phyloP scores from a whole-genome alignment of 1,140 invertebrate species.

The Dufourea novaeangliae region DNA sequence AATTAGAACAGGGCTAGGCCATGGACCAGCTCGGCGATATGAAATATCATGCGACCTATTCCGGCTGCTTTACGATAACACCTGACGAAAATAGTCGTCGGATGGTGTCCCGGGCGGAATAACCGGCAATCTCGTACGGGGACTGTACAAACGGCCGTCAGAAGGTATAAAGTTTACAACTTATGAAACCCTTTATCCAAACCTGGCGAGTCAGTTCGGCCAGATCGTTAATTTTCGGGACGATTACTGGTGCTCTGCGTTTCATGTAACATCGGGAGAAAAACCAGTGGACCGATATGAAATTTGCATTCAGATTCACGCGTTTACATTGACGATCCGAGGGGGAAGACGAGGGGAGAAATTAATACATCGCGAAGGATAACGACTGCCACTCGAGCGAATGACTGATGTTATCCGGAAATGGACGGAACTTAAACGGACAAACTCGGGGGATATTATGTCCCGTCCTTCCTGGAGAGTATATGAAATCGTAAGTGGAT shows the following conservation, averaged over 20 bases:
- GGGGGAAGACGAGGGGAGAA: neutral
- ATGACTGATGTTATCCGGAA: neutral
- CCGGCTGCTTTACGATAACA: neutral
- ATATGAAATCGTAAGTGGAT: neutral
- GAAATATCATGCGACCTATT: neutral
- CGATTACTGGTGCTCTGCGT: neutral
- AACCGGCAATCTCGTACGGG: neutral
- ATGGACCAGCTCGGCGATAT: neutral
- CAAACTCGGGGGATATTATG: neutral
- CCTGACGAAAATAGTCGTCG: neutral
- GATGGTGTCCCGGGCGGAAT: neutral
- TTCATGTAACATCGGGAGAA: neutral
- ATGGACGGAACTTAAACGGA: neutral
- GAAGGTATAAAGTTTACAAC: conserved; percentile 4
- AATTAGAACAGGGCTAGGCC: neutral
- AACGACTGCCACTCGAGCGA: neutral
- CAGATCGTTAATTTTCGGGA: conserved; percentile 2
- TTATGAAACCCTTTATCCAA: conserved; percentile 1
- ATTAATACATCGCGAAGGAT: conserved; percentile 11
- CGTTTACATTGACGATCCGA: neutral
- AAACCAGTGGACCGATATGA: neutral
- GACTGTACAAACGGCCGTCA: neutral
- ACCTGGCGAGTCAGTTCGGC: neutral
- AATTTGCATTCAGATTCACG: conserved; percentile 16
- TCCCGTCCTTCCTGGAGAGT: neutral